Percentiles rank a stretch among this genome's conserved stretches.
These are phyloP conservation scores for Chalcosyrphus nemorum DNA, from an alignment of 2,888 invertebrate genomes.

Conservation along the genomic window DNA sequence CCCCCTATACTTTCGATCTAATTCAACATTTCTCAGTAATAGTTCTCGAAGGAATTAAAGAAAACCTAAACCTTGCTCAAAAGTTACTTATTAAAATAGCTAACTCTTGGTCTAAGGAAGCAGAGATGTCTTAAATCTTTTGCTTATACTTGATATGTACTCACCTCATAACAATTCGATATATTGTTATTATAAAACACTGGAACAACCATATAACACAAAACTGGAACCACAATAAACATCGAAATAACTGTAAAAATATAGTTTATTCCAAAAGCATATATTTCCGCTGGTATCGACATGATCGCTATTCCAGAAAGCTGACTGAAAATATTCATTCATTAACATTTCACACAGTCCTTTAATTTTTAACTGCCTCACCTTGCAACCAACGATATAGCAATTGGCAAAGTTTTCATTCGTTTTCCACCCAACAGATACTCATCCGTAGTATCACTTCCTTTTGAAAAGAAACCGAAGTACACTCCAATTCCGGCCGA, in stretches of 20 bases:
- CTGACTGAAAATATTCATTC: conserved; percentile 79
- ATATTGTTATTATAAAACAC: conserved; percentile 83
- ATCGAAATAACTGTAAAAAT: conserved; percentile 80
- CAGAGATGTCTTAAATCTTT: too few species aligned
- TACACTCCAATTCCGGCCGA: conserved; percentile 85
- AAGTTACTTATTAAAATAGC: too few species aligned
- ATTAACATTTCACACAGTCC: background rate
- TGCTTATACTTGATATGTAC: too few species aligned
- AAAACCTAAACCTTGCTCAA: too few species aligned
- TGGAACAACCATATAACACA: conserved; percentile 81
- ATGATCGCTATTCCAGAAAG: conserved; percentile 84
- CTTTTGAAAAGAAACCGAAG: conserved; percentile 83
- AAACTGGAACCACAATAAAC: conserved; percentile 78
- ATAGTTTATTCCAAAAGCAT: conserved; percentile 83
- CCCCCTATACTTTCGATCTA: too few species aligned
- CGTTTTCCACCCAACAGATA: conserved; percentile 84
- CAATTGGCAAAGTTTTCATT: conserved; percentile 85
- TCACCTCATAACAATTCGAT: conserved; percentile 83
- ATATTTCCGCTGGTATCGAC: conserved; percentile 83
- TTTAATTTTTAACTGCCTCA: conserved; percentile 42
- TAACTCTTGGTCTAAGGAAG: too few species aligned
- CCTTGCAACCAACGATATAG: conserved; percentile 85
- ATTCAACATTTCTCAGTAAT: too few species aligned
- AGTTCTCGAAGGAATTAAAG: too few species aligned
- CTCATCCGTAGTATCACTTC: conserved; percentile 83